Percentiles rank a stretch among this genome's conserved stretches.
Evolutionary conservation across 1,140 invertebrate species (phyloP).

Genomic region (Metopolophium dirhodum): DNA sequence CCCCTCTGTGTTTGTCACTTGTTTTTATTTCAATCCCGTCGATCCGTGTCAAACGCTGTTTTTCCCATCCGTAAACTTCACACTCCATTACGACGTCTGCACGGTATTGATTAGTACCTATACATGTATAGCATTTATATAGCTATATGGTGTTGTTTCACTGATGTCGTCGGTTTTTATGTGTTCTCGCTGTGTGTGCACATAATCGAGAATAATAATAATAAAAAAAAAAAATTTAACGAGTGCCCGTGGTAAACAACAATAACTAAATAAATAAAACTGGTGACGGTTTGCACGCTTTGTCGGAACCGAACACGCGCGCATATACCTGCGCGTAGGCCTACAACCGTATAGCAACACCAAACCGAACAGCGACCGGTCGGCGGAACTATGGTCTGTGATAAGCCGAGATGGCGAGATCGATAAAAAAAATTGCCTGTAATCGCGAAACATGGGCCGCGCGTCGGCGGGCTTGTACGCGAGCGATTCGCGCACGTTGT

Average conservation of each 20-base stretch:
- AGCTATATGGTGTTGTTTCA: background rate
- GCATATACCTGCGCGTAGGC: background rate
- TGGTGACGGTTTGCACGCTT: background rate
- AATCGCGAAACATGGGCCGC: background rate
- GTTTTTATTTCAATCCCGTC: constrained; percentile 35
- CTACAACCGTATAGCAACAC: background rate
- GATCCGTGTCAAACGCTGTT: constrained; percentile 5
- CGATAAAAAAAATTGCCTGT: background rate
- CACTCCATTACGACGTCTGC: constrained; percentile 46
- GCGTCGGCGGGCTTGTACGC: background rate
- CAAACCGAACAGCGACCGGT: background rate
- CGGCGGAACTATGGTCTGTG: background rate
- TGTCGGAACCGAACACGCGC: background rate
- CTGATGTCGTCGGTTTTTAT: background rate
- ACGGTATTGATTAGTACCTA: constrained; percentile 30
- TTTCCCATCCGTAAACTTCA: constrained; percentile 38
- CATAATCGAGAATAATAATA: background rate
- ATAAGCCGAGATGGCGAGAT: background rate
- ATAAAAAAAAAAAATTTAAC: background rate
- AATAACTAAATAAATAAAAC: constrained; percentile 1
- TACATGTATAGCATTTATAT: background rate
- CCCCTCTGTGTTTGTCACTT: constrained; percentile 2
- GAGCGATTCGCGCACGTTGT: background rate
- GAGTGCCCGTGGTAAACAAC: background rate
- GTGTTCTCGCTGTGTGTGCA: background rate